A percentile compares a stretch with the other conserved stretches of the same genome.
phyloP scores from a whole-genome alignment of 2,888 invertebrate genomes.

The Rhagophthalmus giganteus region DNA sequence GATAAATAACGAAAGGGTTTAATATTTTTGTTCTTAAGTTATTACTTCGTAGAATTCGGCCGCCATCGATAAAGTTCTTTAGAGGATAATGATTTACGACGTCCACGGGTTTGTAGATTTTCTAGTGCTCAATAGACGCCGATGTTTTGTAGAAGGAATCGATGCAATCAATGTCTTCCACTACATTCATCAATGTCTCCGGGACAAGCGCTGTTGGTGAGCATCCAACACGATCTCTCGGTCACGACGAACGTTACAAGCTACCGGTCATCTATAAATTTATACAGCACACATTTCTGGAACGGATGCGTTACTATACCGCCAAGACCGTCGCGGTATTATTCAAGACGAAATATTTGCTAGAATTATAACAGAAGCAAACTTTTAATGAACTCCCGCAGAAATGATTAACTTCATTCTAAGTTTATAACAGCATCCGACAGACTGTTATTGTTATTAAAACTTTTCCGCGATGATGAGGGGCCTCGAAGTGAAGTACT shows the following conservation, averaged over 20 bases:
- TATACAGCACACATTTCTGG: constrained; percentile 17
- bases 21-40: too few species aligned
- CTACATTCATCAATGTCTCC: constrained; percentile 26
- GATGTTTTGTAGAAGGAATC: constrained; percentile 23
- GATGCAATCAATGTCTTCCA: constrained; percentile 26
- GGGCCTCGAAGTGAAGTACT: constrained; percentile 15
- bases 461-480: constrained; percentile 28
- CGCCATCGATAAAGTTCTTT: neutral
- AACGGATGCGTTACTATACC: constrained; percentile 6
- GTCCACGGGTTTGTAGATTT: constrained; percentile 9
- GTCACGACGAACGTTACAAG: constrained; percentile 25
- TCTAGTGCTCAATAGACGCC: constrained; percentile 18
- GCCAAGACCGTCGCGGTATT: constrained; percentile 5
- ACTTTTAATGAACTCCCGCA: constrained; percentile 25
- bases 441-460: constrained; percentile 38
- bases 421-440: constrained; percentile 29
- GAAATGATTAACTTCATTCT: constrained; percentile 26
- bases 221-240: constrained; percentile 21
- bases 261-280: constrained; percentile 26
- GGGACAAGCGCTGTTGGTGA: constrained; percentile 24
- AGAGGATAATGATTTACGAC: constrained; percentile 2
- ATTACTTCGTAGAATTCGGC: too few species aligned
- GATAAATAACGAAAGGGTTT: too few species aligned
- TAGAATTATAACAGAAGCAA: constrained; percentile 14
- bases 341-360: constrained; percentile 15